A percentile compares a stretch with the other conserved stretches of the same genome.
These are phyloP conservation scores for Drosophila recens DNA, from an alignment of 2,888 invertebrate genomes.

Conservation along the genomic window DNA sequence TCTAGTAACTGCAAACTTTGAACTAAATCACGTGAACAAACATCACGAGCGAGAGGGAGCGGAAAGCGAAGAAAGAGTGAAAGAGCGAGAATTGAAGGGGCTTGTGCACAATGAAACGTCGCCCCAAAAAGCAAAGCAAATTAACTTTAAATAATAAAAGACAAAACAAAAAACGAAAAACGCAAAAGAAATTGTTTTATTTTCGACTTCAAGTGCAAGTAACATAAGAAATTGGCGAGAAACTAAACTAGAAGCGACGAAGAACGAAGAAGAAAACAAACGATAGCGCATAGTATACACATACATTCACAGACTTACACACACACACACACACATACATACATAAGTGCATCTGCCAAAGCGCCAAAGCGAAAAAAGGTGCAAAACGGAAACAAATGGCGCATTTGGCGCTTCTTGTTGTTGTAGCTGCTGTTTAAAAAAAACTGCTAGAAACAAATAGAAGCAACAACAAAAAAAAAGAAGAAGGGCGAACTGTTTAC, in stretches of 20 bases:
- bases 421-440: conserved; percentile 27
- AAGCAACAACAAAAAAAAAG: neutral
- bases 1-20: conserved; percentile 35
- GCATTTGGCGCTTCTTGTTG: conserved; percentile 31
- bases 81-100: conserved; percentile 8
- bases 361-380: conserved; percentile 43
- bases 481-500: conserved; percentile 25
- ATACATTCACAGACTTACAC: neutral
- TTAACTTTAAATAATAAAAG: conserved; percentile 31
- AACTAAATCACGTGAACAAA: conserved; percentile 18
- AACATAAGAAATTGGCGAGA: conserved; percentile 47
- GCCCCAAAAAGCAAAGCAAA: conserved; percentile 22
- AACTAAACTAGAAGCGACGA: conserved; percentile 33
- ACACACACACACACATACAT: neutral
- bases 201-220: conserved; percentile 71
- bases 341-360: conserved; percentile 22
- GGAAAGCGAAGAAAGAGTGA: neutral
- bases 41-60: neutral
- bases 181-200: conserved; percentile 54
- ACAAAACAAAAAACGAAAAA: conserved; percentile 21
- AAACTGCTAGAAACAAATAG: neutral
- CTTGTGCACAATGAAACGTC: conserved; percentile 14
- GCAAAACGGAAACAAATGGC: conserved; percentile 55
- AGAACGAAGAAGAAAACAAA: conserved; percentile 31
- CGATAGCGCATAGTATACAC: conserved; percentile 21